Evolutionary conservation across 2,113 vertebrate species (phyloP), one percentile per base, ranked within the genome.

Genomic region (Phrynosoma blainvillii): DNA sequence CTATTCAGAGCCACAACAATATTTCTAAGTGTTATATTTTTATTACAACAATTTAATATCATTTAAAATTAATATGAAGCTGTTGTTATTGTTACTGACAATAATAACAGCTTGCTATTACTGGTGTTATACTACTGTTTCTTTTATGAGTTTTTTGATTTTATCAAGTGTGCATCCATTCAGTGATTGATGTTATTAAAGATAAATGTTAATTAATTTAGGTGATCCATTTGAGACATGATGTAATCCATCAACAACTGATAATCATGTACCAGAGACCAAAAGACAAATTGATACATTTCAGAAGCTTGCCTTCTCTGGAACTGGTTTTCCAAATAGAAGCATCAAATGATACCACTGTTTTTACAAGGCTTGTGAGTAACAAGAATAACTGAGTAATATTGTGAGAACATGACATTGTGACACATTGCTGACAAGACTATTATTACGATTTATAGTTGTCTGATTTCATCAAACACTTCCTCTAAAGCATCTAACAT

Each of bases 201-300:
- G 91, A 90, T 78, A 89, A 84, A 65, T 65, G 86, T 79, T 79
- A 86, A 89, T 54, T 81, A 56, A 73, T 92, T 90, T 76, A 89
- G 87, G 40, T 94, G 88, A 93, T 93, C 89, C 89, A 90, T 73
- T 90, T 93, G 82, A 92, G 93, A 84, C 47, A 36, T 71, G 82
- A 73, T 20, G 23, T 40, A 80, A 78, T 56, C 7, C 47, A 75
- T 1, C 87, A 56, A 14, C 94, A 92, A 73, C 84, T 93, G 78
- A 66, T 71, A n/a, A 88, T 82, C 18, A 59, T 74, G 30, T 88
- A 91, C 90, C 94, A 93, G 66, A 89, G 86, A 20, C 65, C 80
- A 71, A 0, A 73, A 36, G 5, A 52, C 66, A 88, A 89, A 90
- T 84, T 84, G 90, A 78, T 89, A 21, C 84, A 93, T 80, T 89